Conservation (phyloP, 1,140 invertebrate species). For the Acyrthosiphon pisum region DNA sequence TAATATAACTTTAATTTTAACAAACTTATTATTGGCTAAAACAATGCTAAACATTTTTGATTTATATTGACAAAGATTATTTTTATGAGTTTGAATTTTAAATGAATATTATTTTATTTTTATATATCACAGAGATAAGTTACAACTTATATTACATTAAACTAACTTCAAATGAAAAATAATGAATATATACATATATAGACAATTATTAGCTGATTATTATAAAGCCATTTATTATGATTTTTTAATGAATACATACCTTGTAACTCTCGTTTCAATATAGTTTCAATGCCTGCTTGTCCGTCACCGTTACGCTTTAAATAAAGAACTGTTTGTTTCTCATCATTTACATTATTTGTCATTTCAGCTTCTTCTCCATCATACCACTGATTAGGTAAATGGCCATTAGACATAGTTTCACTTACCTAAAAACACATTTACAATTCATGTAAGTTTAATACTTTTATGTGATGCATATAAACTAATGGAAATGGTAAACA, state of each 20-base stretch:
- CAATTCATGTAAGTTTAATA: background rate
- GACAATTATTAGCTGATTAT: background rate
- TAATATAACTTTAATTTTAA: background rate
- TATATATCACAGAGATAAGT: background rate
- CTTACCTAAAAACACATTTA: background rate
- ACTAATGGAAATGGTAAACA: background rate
- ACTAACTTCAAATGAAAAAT: background rate
- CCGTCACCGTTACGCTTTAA: conserved; percentile 55
- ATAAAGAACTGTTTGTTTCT: conserved; percentile 53
- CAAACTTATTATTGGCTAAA: too few relatives aligned
- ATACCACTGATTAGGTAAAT: conserved; percentile 45
- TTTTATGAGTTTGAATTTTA: background rate
- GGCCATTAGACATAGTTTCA: conserved; percentile 51
- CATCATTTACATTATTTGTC: conserved; percentile 41
- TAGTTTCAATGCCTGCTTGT: conserved; percentile 54
- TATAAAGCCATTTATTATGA: background rate
- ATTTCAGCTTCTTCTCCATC: conserved; percentile 36
- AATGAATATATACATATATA: background rate
- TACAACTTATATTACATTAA: background rate
- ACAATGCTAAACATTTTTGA: background rate
- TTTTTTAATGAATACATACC: conserved; percentile 9
- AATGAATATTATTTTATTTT: background rate
- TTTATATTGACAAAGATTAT: background rate
- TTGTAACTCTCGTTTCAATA: conserved; percentile 51
- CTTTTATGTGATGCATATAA: background rate